Base-by-base conservation (phyloP, 1,140 invertebrate species). In the Drosophila azteca region DNA sequence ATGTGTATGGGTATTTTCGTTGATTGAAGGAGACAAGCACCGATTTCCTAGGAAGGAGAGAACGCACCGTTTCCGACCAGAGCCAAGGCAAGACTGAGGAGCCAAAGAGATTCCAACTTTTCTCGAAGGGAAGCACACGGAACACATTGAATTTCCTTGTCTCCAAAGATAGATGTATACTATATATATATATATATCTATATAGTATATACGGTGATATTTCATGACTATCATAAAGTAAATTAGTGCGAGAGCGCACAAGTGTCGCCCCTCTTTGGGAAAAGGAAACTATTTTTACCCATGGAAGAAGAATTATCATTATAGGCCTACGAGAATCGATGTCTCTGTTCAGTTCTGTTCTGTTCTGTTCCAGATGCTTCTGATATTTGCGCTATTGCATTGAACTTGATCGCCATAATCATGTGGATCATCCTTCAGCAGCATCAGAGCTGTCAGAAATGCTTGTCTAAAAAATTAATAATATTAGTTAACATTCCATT, bases 201-300 rank as follows among this genome's bases (percentile, higher is more conserved):
- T 65, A 52, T 72, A 72, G 44, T 68, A 67, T 66, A 67, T 60
- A 77, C 63, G 73, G 62, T 61, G 81, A 85, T 81, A 80, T 81
- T 81, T 81, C 69, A 87, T 73, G 79, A 64, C 70, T 80, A 87
- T 87, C 81, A 85, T 85, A 82, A 87, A 85, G 78, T 63, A 82
- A 82, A 85, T 87, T 81, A 85, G 74, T 69, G 65, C 65, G 78
- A 87, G 82, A 82, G 74, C 55, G 52, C 55, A 67, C 64, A 81
- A 75, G 68, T 81, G 82, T 55, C 70, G 72, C 46, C 59, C 35
- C 35, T 13, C 50, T 22, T 49, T 43, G 54, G 50, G 48, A 48
- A 58, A 57, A 13, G 24, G 11, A 63, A 63, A 41, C 46, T 66
- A 66, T 66, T 62, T 66, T 61, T 66, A 66, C 48, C 64, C 41